A percentile compares a stretch with the other conserved stretches of the same genome.
Evolutionary conservation across 2,113 vertebrate species (phyloP).

Genomic region (Steatornis caripensis): DNA sequence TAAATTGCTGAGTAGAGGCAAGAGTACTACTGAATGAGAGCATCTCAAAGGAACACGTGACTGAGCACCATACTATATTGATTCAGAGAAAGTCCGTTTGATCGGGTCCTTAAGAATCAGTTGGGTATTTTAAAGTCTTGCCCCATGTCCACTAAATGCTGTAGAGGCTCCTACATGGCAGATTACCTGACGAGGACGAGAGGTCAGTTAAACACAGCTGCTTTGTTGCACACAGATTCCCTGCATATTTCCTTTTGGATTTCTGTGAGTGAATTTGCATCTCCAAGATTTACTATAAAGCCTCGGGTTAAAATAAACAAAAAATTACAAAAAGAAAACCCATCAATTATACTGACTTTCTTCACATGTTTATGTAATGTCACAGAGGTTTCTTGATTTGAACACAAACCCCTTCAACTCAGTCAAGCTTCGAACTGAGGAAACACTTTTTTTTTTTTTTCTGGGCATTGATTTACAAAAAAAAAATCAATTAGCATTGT

Average conservation of each 20-base stretch:
- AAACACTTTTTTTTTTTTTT: background rate
- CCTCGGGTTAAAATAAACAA: background rate
- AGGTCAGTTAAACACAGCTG: background rate
- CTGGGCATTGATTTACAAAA: background rate
- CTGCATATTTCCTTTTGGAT: background rate
- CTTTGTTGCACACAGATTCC: background rate
- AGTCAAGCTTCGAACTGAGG: background rate
- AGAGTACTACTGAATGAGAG: background rate
- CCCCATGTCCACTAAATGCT: background rate
- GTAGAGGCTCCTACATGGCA: background rate
- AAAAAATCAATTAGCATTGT: background rate
- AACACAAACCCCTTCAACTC: background rate
- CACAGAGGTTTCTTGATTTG: background rate
- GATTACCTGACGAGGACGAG: background rate
- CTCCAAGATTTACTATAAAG: background rate
- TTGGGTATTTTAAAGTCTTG: background rate
- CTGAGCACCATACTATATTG: background rate
- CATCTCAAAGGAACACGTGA: background rate
- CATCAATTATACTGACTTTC: background rate
- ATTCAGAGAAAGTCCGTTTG: background rate
- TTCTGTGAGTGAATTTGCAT: background rate
- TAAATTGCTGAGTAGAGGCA: background rate
- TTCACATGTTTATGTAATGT: background rate
- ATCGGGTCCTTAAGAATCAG: rapidly evolving
- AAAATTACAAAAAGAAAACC: background rate